These are phyloP conservation scores for Epistrophe grossulariae DNA, from an alignment of 2,888 invertebrate genomes.

Conservation along the genomic window DNA sequence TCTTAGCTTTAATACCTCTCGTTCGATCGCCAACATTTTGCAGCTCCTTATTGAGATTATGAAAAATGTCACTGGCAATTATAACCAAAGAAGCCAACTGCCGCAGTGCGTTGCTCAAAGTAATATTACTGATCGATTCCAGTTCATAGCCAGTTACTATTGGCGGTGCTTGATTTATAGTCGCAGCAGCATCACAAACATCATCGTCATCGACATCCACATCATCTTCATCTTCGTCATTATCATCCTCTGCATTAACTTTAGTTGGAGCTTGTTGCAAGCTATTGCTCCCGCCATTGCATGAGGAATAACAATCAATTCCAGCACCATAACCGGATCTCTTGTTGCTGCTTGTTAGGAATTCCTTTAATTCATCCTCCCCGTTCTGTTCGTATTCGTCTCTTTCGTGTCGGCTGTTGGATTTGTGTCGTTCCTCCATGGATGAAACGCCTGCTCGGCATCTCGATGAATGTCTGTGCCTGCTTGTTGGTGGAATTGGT, in stretches of 20 bases:
- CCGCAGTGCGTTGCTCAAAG: conserved; percentile 92
- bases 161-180: conserved; percentile 74
- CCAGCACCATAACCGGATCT: conserved; percentile 65
- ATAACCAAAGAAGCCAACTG: conserved; percentile 94
- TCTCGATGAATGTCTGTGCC: conserved; percentile 60
- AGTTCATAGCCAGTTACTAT: conserved; percentile 89
- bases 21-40: conserved; percentile 90
- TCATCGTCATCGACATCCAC: conserved; percentile 26
- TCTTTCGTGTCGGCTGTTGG: conserved; percentile 26
- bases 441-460: conserved; percentile 61
- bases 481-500: conserved; percentile 72
- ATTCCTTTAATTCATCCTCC: conserved; percentile 65
- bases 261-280: conserved; percentile 43
- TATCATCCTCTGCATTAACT: conserved; percentile 16
- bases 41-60: conserved; percentile 90
- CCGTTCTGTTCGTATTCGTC: conserved; percentile 43
- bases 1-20: conserved; percentile 88
- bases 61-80: conserved; percentile 94
- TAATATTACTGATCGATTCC: conserved; percentile 94
- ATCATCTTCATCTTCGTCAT: conserved; percentile 32
- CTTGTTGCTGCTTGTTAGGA: conserved; percentile 53
- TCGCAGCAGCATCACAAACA: conserved; percentile 75
- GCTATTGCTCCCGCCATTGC: conserved; percentile 70
- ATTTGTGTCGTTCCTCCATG: conserved; percentile 21
- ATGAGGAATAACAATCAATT: conserved; percentile 68